phyloP scores from a whole-genome alignment of 1,140 invertebrate genomes.

The Ostrea edulis region DNA sequence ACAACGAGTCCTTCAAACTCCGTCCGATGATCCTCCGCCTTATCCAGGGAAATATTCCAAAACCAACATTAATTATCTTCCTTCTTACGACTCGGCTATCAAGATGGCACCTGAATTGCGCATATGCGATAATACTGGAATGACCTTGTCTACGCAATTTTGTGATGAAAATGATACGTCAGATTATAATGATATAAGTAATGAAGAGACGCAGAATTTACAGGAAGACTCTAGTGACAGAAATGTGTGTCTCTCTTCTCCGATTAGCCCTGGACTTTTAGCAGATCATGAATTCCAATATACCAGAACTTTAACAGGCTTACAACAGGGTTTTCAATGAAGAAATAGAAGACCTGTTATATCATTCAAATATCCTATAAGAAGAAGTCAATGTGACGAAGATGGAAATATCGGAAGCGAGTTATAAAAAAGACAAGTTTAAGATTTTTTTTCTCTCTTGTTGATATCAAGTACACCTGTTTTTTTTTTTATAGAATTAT shows the following conservation, averaged over 20 bases:
- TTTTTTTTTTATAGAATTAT: no score
- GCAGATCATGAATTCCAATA: not conserved
- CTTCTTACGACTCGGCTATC: not conserved
- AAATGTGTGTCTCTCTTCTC: not conserved
- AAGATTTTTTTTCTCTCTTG: no score
- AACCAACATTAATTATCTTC: conserved; percentile 30
- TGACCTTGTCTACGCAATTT: not conserved
- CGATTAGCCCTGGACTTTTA: not conserved
- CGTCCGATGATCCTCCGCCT: not conserved
- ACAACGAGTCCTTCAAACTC: not conserved
- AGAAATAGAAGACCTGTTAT: not conserved
- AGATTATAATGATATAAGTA: not conserved
- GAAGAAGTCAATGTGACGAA: not conserved
- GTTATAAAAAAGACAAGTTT: no score
- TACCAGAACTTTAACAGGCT: not conserved
- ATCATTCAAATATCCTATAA: not conserved
- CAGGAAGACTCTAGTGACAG: no score
- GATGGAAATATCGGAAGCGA: no score
- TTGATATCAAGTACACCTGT: no score
- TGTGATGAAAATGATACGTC: not conserved
- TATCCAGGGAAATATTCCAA: conserved; percentile 24
- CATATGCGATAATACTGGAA: not conserved
- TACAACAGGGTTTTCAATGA: not conserved
- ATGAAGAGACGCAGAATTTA: not conserved
- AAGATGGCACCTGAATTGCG: conserved; percentile 17